Evolutionary conservation across 2,797 vertebrate species (phyloP).

Genomic region (Gallinago solitaria): DNA sequence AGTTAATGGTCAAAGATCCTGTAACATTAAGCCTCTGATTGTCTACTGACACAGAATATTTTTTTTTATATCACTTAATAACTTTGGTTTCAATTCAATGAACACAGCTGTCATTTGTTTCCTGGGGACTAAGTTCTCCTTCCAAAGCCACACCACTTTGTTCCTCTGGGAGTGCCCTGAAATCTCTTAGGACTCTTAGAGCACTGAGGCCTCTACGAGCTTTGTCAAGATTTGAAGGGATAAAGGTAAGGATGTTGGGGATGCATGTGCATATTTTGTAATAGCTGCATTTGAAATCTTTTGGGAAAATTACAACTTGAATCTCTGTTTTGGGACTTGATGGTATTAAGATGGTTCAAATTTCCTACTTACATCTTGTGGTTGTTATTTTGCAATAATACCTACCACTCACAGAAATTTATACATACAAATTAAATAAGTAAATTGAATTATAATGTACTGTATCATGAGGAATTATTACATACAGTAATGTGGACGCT

Average conservation of each 20-base stretch:
- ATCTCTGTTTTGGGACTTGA: neutral
- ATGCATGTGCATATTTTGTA: neutral
- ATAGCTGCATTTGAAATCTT: neutral
- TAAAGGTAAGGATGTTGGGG: constrained; percentile 82
- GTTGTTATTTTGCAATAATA: neutral
- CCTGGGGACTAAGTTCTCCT: neutral
- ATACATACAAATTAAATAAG: neutral
- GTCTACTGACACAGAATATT: neutral
- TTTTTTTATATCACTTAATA: neutral
- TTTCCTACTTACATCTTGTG: neutral
- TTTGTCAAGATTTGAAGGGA: constrained; percentile 90
- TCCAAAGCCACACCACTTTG: neutral
- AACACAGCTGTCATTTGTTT: constrained; percentile 56
- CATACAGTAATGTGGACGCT: neutral
- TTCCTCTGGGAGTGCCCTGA: constrained; percentile 62
- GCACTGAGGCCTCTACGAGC: constrained; percentile 89
- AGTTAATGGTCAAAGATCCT: neutral
- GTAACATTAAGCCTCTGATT: neutral
- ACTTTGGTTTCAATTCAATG: neutral
- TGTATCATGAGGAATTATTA: neutral
- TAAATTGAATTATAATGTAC: neutral
- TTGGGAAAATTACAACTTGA: neutral
- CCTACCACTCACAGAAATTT: neutral
- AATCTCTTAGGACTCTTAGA: constrained; percentile 87
- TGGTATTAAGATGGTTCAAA: neutral